These are phyloP conservation scores for Umimayanthus kanabou DNA, from an alignment of 92 coral and sea anemone species.

Conservation along the genomic window DNA sequence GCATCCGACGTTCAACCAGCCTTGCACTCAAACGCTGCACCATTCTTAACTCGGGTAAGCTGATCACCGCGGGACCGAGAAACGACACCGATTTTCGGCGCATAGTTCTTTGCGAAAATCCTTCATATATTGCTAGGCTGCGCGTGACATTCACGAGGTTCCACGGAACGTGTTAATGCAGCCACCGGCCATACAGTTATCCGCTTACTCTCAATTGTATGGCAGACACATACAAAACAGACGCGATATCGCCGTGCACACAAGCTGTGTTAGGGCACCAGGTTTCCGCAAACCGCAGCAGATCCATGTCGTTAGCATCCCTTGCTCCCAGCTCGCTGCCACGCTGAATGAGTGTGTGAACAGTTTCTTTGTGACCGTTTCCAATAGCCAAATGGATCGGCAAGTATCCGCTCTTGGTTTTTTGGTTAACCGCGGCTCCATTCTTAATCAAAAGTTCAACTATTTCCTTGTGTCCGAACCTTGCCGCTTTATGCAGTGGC, in stretches of 20 bases:
- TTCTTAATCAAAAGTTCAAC: constrained; percentile 16
- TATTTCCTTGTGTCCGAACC: constrained; percentile 25
- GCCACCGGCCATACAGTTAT: not conserved
- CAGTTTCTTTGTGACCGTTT: constrained; percentile 21
- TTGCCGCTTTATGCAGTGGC: constrained; percentile 33
- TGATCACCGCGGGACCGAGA: no score
- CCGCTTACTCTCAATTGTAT: not conserved
- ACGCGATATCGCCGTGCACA: constrained; percentile 23
- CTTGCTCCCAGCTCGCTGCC: not conserved
- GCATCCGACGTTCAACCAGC: not conserved
- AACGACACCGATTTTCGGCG: no score
- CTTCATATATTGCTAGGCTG: not conserved
- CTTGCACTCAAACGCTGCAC: no score
- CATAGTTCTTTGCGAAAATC: no score
- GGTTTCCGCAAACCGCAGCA: constrained; percentile 4
- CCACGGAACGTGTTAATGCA: not conserved
- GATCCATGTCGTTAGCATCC: constrained; percentile 14
- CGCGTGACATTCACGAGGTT: not conserved
- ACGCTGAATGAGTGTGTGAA: not conserved
- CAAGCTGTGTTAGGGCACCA: constrained; percentile 23
- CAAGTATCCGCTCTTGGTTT: not conserved
- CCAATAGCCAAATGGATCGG: constrained; percentile 2
- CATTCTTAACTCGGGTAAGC: no score
- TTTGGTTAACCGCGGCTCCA: constrained; percentile 9
- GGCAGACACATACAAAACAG: not conserved